Evolutionary conservation across 2,113 vertebrate species (phyloP).

Genomic region (Xenopus laevis): DNA sequence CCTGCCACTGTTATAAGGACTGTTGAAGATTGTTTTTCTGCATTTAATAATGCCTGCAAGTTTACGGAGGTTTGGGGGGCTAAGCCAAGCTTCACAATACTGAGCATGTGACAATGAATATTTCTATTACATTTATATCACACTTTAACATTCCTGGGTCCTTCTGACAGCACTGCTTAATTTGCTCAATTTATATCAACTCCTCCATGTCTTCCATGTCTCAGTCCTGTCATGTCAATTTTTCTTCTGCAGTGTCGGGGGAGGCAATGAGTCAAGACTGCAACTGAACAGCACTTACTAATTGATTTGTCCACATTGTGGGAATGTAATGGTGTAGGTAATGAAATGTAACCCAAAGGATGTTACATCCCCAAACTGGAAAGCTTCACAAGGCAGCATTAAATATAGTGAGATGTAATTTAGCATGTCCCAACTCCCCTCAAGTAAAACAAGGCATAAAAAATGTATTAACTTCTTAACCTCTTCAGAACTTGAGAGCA

Average conservation of each 20-base stretch:
- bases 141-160: no score
- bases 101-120: no score
- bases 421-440: constrained; percentile 1
- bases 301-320: constrained; percentile 17
- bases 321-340: constrained; percentile 32
- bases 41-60: no score
- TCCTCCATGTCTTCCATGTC: no score
- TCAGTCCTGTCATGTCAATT: no score
- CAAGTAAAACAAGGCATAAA: constrained; percentile 17
- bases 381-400: constrained; percentile 18
- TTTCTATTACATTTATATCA: no score
- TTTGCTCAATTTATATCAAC: no score
- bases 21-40: no score
- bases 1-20: no score
- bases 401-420: constrained; percentile 28
- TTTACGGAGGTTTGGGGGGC: no score
- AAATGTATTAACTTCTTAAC: constrained; percentile 14
- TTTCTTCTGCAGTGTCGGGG: not conserved
- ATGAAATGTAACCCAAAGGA: constrained; percentile 5
- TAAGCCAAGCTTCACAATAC: no score
- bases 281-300: constrained; percentile 15
- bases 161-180: no score
- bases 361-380: constrained; percentile 10
- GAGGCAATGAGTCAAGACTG: not conserved
- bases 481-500: constrained; percentile 10